Evolutionary conservation across 2,797 vertebrate species (phyloP), one percentile per base, ranked within the genome.

Genomic region (Paguma larvata): DNA sequence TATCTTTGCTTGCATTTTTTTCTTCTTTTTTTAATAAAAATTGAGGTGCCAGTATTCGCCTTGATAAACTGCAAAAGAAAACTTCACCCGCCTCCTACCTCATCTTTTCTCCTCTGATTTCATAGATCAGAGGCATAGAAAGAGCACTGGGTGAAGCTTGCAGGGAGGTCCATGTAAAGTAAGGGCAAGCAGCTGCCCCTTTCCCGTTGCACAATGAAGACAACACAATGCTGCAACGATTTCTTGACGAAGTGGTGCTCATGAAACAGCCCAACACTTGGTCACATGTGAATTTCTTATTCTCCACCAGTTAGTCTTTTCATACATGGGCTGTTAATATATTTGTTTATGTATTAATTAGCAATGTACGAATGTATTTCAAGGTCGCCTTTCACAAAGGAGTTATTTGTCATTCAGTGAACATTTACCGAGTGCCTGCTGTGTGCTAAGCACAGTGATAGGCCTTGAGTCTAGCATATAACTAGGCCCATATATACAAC

Each of bases 1-100:
- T 97, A 97, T 92, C 94, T 93, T 89, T 63, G 9, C 27, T 77
- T 63, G 48, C 6, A 86, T 82, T 11, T 8, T 46, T 27, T 48
- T 79, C 56, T 27, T 65, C 27, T 59, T 19, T 46, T 3, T 44
- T 23, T 46, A 91, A 89, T 89, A 91, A 91, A 93, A 93, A 51
- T 25, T 14, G 56, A 80, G 18, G 51, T 84, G 65, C 16, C 59
- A 84, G 14, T 53, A 59, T 85, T 87, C 56, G 68, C 48, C 0
- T 59, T 30, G 79, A 96, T 93, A 94, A 93, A 86, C 30, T 38
- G 18, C 34, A 34, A 25, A 34, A 51, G 44, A 83, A 21, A 32
- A 15, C 11, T 79, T 23, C 30, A 25, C 34, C n/a, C 8, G n/a
- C 9, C 10, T n/a, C 46, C 30, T n/a, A 32, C 32, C 5, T 15